Percentiles rank a stretch among this genome's conserved stretches.
phyloP scores from a whole-genome alignment of 2,888 invertebrate species.

The Caenorhabditis sulstoni region DNA sequence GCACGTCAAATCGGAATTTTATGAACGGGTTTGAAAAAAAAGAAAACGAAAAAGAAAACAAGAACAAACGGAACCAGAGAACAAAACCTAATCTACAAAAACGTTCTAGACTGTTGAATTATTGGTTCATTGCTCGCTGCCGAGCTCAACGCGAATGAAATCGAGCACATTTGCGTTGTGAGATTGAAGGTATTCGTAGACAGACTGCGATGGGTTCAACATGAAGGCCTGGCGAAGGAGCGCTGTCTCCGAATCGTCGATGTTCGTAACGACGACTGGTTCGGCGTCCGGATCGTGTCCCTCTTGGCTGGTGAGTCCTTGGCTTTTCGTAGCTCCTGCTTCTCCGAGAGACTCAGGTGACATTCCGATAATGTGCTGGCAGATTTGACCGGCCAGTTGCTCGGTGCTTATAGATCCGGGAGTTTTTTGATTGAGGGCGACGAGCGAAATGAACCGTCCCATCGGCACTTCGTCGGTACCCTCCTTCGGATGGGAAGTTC shows the following conservation, averaged over 20 bases:
- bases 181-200: constrained; percentile 69
- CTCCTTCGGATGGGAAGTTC: constrained; percentile 75
- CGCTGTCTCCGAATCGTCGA: constrained; percentile 77
- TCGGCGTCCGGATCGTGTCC: constrained; percentile 55
- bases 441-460: constrained; percentile 76
- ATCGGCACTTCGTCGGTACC: constrained; percentile 63
- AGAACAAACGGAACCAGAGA: constrained; percentile 18
- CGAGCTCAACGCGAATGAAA: constrained; percentile 75
- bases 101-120: constrained; percentile 2
- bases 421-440: constrained; percentile 66
- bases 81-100: constrained; percentile 12
- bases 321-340: constrained; percentile 33
- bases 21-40: background rate
- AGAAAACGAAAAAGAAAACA: constrained; percentile 11
- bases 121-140: constrained; percentile 58
- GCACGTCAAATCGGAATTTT: background rate
- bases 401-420: constrained; percentile 42
- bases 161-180: constrained; percentile 74
- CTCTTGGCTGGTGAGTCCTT: constrained; percentile 25
- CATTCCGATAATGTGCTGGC: constrained; percentile 78
- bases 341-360: constrained; percentile 70
- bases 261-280: constrained; percentile 64
- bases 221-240: constrained; percentile 79
- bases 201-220: constrained; percentile 77
- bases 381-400: constrained; percentile 75